phyloP scores from a whole-genome alignment of 1,140 invertebrate species.

The Maconellicoccus hirsutus region DNA sequence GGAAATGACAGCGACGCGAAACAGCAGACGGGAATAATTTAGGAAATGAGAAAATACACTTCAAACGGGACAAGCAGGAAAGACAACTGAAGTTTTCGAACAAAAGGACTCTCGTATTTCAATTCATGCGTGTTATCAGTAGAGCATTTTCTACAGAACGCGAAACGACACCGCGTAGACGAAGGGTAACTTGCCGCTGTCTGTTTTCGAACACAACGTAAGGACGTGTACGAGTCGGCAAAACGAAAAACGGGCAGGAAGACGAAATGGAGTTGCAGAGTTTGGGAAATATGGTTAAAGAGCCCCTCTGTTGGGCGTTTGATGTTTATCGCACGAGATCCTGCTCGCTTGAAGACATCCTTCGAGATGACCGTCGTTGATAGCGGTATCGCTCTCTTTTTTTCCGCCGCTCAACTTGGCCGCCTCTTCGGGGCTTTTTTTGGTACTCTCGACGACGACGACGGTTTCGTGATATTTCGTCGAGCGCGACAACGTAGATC shows the following conservation, averaged over 20 bases:
- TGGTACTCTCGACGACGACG: no score
- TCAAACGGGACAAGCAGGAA: constrained; percentile 19
- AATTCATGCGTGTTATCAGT: constrained; percentile 21
- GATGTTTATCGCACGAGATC: not conserved
- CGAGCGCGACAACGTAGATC: not conserved
- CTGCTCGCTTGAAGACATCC: not conserved
- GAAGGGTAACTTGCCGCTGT: constrained; percentile 4
- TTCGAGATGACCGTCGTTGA: not conserved
- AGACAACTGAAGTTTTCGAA: constrained; percentile 22
- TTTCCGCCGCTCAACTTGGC: not conserved
- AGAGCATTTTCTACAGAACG: not conserved
- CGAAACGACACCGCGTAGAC: not conserved
- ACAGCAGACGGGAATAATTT: constrained; percentile 16
- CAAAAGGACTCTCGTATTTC: constrained; percentile 21
- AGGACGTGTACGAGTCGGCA: no score
- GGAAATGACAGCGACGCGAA: constrained; percentile 18
- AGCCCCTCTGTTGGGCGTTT: not conserved
- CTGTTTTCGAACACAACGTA: constrained; percentile 3
- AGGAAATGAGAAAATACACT: constrained; percentile 22
- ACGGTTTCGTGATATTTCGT: not conserved
- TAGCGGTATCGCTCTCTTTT: not conserved
- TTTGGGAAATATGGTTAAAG: not conserved
- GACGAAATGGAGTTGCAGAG: not conserved
- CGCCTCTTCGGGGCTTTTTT: no score
- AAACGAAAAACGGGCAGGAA: not conserved